Evolutionary conservation across 2,888 invertebrate species (phyloP), one percentile per base, ranked within the genome.

Genomic region (Galerucella pusilla): DNA sequence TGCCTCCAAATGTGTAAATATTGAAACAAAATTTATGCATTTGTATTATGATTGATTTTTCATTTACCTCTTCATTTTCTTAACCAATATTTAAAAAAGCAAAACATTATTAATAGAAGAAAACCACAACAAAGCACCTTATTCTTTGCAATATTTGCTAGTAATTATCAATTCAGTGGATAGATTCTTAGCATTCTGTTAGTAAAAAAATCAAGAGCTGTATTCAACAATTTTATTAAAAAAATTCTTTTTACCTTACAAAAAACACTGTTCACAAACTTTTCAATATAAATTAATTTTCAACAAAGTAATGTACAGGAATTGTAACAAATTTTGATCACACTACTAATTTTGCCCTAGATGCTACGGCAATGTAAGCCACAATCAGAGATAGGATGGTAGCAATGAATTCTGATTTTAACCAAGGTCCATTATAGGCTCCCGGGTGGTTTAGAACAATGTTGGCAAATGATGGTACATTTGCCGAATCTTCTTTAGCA

Each of bases 391-490:
- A 94, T 1, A 95, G 87, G 14, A 92, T 89, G 6, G 95, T 94
- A 10, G 97, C 98, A 68, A 98, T 89, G 57, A 97, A 92, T 89
- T 98, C 97, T 0, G 97, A 96, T 88, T 97, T 97, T 71, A 98
- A 91, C 94, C 95, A 95, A 3, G 97, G 97, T 1, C 98, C 98
- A 77, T 92, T 94, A 89, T 96, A 97, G 68, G 97, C 94, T 85
- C 94, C 93, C 71, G 93, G 91, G 83, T 95, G 94, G 80, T 92
- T 91, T 10, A 96, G 88, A 65, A 91, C 90, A 28, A 97, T 91
- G 46, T 93, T 92, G 73, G 93, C 91, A 4, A 96, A 87, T 0
- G 94, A 92, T 79, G 93, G 91, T 5, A 95, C 91, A 46, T 90
- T 88, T 7, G 90, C 88, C 2, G 92, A 90, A 74, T 92, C 91